These are phyloP conservation scores for Falco rusticolus DNA, from an alignment of 2,797 vertebrate species.

Conservation along the genomic window DNA sequence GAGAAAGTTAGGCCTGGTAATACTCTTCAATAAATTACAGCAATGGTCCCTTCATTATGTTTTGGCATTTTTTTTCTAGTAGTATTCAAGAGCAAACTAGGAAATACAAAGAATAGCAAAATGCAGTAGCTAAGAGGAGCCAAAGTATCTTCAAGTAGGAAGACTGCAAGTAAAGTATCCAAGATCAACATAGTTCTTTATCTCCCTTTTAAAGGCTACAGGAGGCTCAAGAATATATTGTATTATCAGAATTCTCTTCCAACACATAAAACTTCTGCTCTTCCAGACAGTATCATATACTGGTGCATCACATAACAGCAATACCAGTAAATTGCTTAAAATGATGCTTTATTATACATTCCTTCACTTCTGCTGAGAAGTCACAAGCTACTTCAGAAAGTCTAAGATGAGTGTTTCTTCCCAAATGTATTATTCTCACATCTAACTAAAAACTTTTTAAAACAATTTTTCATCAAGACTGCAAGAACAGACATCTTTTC, in stretches of 20 bases:
- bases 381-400: neutral
- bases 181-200: neutral
- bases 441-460: neutral
- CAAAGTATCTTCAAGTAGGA: neutral
- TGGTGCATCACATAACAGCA: neutral
- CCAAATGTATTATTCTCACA: neutral
- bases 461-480: neutral
- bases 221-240: neutral
- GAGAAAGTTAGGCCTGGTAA: neutral
- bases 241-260: neutral
- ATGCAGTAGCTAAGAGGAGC: neutral
- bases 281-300: neutral
- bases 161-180: neutral
- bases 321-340: neutral
- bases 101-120: neutral
- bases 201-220: neutral
- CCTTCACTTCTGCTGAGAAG: neutral
- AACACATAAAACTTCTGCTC: neutral
- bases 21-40: neutral
- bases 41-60: neutral
- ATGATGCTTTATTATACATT: accelerated
- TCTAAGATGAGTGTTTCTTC: neutral
- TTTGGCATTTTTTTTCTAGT: neutral
- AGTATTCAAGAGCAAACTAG: neutral
- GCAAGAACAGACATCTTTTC: neutral